Conservation (phyloP, 1,140 invertebrate genomes). For the Druon quercuslanigerum region DNA sequence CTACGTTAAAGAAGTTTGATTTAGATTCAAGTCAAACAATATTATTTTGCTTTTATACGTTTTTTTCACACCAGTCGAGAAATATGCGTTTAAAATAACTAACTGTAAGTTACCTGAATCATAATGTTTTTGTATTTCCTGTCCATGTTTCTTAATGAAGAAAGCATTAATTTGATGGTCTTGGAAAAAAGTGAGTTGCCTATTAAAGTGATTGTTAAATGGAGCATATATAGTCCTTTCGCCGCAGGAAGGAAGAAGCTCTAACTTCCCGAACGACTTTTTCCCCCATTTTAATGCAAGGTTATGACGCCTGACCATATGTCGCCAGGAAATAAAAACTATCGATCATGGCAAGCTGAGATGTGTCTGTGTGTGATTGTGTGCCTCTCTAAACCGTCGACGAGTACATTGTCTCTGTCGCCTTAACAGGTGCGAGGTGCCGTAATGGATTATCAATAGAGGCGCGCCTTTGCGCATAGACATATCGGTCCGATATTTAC, state of each 20-base stretch:
- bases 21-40: too few species aligned
- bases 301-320: conserved; percentile 27
- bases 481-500: conserved; percentile 23
- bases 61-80: too few species aligned
- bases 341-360: conserved; percentile 24
- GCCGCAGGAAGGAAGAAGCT: conserved; percentile 14
- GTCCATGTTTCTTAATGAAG: background rate
- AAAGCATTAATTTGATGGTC: conserved; percentile 14
- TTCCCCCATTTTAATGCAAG: conserved; percentile 21
- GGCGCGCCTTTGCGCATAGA: conserved; percentile 52
- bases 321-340: conserved; percentile 30
- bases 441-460: conserved; percentile 66
- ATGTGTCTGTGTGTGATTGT: background rate
- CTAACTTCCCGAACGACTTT: conserved; percentile 12
- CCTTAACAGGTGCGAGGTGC: conserved; percentile 47
- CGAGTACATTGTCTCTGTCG: conserved; percentile 48
- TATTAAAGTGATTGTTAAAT: conserved; percentile 30
- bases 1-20: too few species aligned
- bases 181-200: conserved; percentile 9
- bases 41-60: too few species aligned
- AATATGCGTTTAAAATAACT: too few species aligned
- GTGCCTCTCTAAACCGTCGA: conserved; percentile 44
- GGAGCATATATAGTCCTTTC: conserved; percentile 22
- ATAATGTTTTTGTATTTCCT: background rate
- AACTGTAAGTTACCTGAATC: too few species aligned